Evolutionary conservation across 2,888 invertebrate species (phyloP).

Genomic region (Tolmerus cingulatus): DNA sequence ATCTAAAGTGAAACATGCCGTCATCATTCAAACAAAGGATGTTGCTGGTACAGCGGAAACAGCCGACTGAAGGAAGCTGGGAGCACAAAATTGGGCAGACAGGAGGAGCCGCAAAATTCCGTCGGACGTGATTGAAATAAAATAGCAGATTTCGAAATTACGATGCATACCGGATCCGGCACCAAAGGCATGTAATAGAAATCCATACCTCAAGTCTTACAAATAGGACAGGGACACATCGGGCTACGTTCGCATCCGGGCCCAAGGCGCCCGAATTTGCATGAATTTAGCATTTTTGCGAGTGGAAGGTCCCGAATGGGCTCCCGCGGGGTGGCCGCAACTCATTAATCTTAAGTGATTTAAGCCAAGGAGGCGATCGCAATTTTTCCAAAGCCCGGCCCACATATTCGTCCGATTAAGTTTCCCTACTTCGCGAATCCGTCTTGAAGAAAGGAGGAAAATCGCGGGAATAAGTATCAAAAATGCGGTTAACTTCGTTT

Average conservation of each 20-base stretch:
- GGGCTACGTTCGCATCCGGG: neutral
- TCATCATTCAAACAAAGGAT: slow-evolving; percentile 20
- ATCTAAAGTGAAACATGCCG: slow-evolving; percentile 1
- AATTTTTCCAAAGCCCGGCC: neutral
- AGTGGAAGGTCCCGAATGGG: neutral
- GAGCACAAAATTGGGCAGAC: neutral
- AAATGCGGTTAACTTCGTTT: neutral
- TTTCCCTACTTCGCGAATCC: neutral
- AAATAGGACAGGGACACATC: slow-evolving; percentile 33
- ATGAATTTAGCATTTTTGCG: neutral
- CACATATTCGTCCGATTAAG: neutral
- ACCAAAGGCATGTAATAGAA: slow-evolving; percentile 8
- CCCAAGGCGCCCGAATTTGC: neutral
- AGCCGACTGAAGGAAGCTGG: neutral
- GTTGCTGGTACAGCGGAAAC: neutral
- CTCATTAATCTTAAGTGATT: neutral
- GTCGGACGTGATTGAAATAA: slow-evolving; percentile 23
- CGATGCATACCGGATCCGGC: neutral
- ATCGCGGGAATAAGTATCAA: neutral
- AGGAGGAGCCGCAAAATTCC: slow-evolving; percentile 27
- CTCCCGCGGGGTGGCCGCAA: neutral
- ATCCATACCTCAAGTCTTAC: neutral
- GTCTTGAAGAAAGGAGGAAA: neutral
- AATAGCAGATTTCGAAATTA: neutral
- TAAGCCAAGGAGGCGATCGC: neutral